Base-by-base conservation (phyloP, 2,888 invertebrate species). In the Bellardia pandia region DNA sequence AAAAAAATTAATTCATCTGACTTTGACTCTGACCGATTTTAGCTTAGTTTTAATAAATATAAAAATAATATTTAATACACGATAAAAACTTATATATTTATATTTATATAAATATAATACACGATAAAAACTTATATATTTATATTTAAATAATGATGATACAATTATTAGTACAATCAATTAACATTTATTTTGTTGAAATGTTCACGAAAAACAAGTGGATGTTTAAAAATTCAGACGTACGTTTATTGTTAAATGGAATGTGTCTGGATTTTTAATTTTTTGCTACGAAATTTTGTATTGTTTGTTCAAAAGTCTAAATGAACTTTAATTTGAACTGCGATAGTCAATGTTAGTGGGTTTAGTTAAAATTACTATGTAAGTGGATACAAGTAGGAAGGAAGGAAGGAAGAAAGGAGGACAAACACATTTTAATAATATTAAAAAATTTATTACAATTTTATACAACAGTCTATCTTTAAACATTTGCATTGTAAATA, bases 191-290 rank as follows among this genome's bases (percentile, higher is more conserved):
- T 13, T 71, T 58, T 58, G 23, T 33, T n/a, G 13, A 51, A 58
- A 58, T 33, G 30, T 33, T 3, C 23, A 58, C 9, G 30, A 33
- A 58, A 30, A 6, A 51, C 51, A 51, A 51, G n/a, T 51, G 6
- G 5, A 51, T 5, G n/a, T n/a, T 13, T 56, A 56, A 58, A 3
- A 51, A 23, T 23, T 23, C 23, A 23, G 23, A 51, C 51, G 33
- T 23, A 56, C 23, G 7, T 45, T 45, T 71, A n/a, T 4, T 62
- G 37, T 37, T 51, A 53, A 16, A 64, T 56, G 40, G 14, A 72
- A 64, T 83, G 76, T 77, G 76, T 58, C 76, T 37, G 71, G 68
- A 77, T 56, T 83, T 23, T 64, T 77, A 77, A 0, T 40, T 66
- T 37, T 30, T 58, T 3, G 4, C 4, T 58, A 13, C 33, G 23